Conservation (phyloP, 2,888 invertebrate species). For the Eremobia ochroleuca region DNA sequence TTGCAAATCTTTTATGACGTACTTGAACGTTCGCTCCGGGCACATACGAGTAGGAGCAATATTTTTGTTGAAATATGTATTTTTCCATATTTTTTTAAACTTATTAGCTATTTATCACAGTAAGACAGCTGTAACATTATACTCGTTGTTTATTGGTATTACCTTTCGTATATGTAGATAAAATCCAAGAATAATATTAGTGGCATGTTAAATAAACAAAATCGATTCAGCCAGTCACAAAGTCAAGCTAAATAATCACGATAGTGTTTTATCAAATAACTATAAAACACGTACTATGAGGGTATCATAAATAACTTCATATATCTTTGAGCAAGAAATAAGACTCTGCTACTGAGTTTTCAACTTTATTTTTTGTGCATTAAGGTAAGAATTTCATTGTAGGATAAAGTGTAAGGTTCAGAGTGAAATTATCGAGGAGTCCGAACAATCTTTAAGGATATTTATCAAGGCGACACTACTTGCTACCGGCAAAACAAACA, state of each 20-base stretch:
- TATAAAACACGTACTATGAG: conserved; percentile 88
- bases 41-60: neutral
- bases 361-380: conserved; percentile 59
- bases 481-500: conserved; percentile 90
- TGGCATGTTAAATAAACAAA: conserved; percentile 84
- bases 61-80: conserved; percentile 34
- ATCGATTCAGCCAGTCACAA: conserved; percentile 84
- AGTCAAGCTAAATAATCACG: conserved; percentile 88
- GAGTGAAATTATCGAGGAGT: conserved; percentile 88
- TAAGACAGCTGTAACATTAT: conserved; percentile 75
- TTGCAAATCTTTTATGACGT: conserved; percentile 47
- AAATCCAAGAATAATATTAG: conserved; percentile 80
- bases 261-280: conserved; percentile 90
- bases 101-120: conserved; percentile 62
- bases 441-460: conserved; percentile 90
- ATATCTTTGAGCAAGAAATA: conserved; percentile 71
- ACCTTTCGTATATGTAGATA: conserved; percentile 78
- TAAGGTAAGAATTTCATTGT: conserved; percentile 71
- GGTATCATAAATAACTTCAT: conserved; percentile 87
- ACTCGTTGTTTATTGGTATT: conserved; percentile 75
- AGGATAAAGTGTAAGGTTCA: conserved; percentile 79
- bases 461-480: conserved; percentile 90
- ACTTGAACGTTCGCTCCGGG: conserved; percentile 21
- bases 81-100: conserved; percentile 34
- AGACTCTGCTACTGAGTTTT: conserved; percentile 54